These are phyloP conservation scores for Antennarius striatus DNA, from an alignment of 2,113 vertebrate genomes.

Conservation along the genomic window DNA sequence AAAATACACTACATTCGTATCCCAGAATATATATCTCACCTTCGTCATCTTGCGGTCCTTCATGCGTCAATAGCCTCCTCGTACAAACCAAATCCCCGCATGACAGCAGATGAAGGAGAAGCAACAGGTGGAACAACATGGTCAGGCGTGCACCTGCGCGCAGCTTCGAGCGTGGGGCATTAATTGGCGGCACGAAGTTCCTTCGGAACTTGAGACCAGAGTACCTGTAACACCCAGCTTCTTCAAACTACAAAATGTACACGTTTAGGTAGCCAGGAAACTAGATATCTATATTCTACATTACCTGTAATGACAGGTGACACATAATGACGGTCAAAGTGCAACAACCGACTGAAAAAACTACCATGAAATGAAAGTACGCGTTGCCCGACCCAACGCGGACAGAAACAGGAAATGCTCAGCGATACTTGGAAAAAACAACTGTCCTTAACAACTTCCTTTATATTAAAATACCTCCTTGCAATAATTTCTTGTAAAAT, in stretches of 20 bases:
- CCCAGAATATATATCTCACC: slow-evolving; percentile 70
- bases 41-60: slow-evolving; percentile 47
- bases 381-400: slow-evolving; percentile 8
- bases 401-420: slow-evolving; percentile 37
- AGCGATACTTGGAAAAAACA: slow-evolving; percentile 13
- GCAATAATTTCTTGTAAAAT: neutral
- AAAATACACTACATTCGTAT: neutral
- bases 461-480: no score
- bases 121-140: slow-evolving; percentile 78
- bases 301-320: slow-evolving; percentile 2
- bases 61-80: slow-evolving; percentile 39
- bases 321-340: slow-evolving; percentile 5
- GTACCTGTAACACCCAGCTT: neutral
- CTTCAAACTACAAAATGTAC: neutral
- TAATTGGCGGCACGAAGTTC: neutral
- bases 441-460: neutral
- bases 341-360: slow-evolving; percentile 5
- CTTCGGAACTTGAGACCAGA: slow-evolving; percentile 1
- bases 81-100: slow-evolving; percentile 74
- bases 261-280: neutral
- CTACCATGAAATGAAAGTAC: neutral
- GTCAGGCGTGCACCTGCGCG: slow-evolving; percentile 65
- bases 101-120: slow-evolving; percentile 78
- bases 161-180: slow-evolving; percentile 16
- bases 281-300: neutral